Conservation (phyloP, 2,888 invertebrate genomes). For the Chesias legatella region DNA sequence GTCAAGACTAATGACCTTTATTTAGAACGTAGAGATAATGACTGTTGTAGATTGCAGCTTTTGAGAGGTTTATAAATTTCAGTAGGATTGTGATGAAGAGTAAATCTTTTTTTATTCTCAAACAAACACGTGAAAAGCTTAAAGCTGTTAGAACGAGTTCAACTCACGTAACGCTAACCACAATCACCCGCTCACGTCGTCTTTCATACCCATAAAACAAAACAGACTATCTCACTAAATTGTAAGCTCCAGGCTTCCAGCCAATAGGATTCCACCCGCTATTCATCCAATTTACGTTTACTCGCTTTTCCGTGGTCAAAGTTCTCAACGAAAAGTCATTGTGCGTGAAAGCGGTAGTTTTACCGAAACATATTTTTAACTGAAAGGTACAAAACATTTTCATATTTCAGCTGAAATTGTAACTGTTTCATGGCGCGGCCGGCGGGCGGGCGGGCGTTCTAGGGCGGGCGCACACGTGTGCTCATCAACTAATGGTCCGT, state of each 20-base stretch:
- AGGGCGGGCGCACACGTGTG: slow-evolving; percentile 69
- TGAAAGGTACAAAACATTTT: slow-evolving; percentile 72
- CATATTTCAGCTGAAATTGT: slow-evolving; percentile 76
- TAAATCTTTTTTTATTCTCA: too few relatives aligned
- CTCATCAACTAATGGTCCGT: slow-evolving; percentile 82
- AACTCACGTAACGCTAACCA: too few relatives aligned
- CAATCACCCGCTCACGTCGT: neutral
- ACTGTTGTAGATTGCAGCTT: too few relatives aligned
- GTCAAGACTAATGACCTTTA: too few relatives aligned
- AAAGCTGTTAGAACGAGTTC: too few relatives aligned
- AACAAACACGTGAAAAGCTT: too few relatives aligned
- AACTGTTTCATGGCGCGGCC: slow-evolving; percentile 56
- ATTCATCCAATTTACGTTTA: slow-evolving; percentile 20
- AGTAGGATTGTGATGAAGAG: too few relatives aligned
- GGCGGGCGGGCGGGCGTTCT: slow-evolving; percentile 44
- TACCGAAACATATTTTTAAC: slow-evolving; percentile 69
- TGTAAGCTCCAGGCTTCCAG: neutral
- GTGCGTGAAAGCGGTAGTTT: slow-evolving; percentile 75
- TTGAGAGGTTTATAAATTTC: too few relatives aligned
- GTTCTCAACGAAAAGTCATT: slow-evolving; percentile 66
- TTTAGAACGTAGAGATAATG: too few relatives aligned
- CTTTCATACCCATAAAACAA: neutral
- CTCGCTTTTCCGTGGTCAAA: slow-evolving; percentile 46
- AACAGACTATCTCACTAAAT: neutral
- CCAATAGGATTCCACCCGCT: slow-evolving; percentile 8